These are phyloP conservation scores for Coecobrya sp. DNA, from an alignment of 2,888 invertebrate species.

Conservation along the genomic window DNA sequence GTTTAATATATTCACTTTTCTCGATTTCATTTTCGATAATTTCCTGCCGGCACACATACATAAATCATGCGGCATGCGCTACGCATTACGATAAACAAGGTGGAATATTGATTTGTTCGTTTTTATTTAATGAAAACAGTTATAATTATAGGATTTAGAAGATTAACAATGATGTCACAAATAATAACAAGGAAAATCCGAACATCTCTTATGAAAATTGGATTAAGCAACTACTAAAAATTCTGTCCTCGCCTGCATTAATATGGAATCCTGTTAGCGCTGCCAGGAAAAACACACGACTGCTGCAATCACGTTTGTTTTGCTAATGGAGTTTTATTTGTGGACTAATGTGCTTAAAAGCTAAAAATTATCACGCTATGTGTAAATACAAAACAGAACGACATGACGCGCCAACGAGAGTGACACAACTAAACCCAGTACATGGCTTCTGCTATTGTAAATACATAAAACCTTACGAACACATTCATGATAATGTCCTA, in stretches of 20 bases:
- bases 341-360: neutral
- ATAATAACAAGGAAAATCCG: constrained; percentile 15
- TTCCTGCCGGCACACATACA: constrained; percentile 30
- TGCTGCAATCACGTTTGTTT: neutral
- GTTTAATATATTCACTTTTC: neutral
- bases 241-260: constrained; percentile 34
- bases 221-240: constrained; percentile 38
- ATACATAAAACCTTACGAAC: too few relatives aligned
- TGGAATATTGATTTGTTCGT: constrained; percentile 27
- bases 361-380: neutral
- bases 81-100: neutral
- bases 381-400: neutral
- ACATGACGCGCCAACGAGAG: too few relatives aligned
- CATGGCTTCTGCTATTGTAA: too few relatives aligned
- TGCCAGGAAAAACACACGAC: neutral
- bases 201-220: constrained; percentile 12
- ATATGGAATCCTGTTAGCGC: neutral
- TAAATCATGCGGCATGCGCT: neutral
- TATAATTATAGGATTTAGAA: neutral
- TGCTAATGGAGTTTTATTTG: constrained; percentile 21
- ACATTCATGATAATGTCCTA: too few relatives aligned
- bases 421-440: too few relatives aligned
- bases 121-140: neutral
- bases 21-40: constrained; percentile 10
- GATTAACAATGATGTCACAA: constrained; percentile 2